Base-by-base conservation (phyloP, 1,140 invertebrate genomes). In the Cotesia vestalis region DNA sequence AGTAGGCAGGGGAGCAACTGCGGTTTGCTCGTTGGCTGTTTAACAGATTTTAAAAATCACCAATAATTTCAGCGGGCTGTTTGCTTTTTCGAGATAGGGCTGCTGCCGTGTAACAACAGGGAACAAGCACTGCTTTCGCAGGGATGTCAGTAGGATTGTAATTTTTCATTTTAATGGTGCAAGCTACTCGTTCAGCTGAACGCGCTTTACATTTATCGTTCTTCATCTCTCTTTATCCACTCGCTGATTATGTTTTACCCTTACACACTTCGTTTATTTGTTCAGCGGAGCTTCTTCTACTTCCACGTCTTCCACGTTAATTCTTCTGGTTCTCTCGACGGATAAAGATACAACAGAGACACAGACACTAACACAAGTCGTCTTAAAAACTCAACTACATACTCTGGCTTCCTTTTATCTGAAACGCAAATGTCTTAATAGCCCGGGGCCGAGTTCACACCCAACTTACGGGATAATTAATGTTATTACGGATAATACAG, bases 141-240 rank as follows among this genome's bases (percentile, higher is more conserved):
- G 73, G 79, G 78, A 78, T 71, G 76, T 78, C 78, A 76, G 67
- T 73, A 78, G 36, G 67, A 80, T 81, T 80, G 82, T 86, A 85
- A 87, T 87, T 87, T 87, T 87, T 87, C 86, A 87, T 87, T 86
- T 87, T 87, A 87, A 87, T 87, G 85, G 85, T 85, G 71, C 79
- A 78, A 75, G 76, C 78, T 76, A 62, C 59, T 68, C 62, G 27
- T 46, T 75, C 17, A 11, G 38, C 66, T 69, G 57, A 62, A 62
- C 52, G 34, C 72, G 12, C 64, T 77, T 62, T 51, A 46, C 66
- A 9, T 53, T 14, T 66, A 27, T 66, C 51, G n/a, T 27, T 66
- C 46, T 35, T 12, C 40, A 14, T 17, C 20, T 27, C 4, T 66
- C 40, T 66, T 66, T 66, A 8, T 66, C 20, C 51, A 14, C 51